Conservation (phyloP, 1,140 invertebrate species). For the Drosophila pseudoobscura region DNA sequence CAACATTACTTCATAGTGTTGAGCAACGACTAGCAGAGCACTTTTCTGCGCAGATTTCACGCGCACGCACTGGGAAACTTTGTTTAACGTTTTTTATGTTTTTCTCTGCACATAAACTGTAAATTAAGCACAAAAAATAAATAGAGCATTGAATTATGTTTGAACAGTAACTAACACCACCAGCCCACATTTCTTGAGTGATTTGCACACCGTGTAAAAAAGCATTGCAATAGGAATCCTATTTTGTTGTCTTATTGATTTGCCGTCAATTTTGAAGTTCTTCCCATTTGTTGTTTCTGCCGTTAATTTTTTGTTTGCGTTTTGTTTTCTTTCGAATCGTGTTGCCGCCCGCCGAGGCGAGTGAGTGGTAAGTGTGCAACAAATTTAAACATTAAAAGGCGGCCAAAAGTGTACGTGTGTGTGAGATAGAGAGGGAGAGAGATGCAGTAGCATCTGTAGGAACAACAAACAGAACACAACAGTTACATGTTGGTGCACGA, state of each 20-base stretch:
- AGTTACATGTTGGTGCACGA: too few species aligned
- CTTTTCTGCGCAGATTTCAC: constrained; percentile 39
- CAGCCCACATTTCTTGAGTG: constrained; percentile 5
- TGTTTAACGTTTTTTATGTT: constrained; percentile 61
- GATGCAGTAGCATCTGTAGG: too few species aligned
- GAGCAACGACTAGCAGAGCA: constrained; percentile 10
- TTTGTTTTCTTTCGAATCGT: constrained; percentile 3
- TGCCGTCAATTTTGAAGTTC: constrained; percentile 36
- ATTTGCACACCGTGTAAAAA: constrained; percentile 2
- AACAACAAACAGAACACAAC: too few species aligned
- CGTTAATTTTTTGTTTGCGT: constrained; percentile 15
- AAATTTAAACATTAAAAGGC: constrained; percentile 18
- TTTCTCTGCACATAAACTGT: constrained; percentile 51
- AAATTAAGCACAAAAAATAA: constrained; percentile 48
- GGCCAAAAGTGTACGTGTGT: too few species aligned
- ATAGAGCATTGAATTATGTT: constrained; percentile 23
- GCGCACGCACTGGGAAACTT: constrained; percentile 38
- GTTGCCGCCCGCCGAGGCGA: constrained; percentile 6
- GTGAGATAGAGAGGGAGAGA: too few species aligned
- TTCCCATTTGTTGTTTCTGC: constrained; percentile 1
- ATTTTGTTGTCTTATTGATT: constrained; percentile 54
- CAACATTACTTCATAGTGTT: constrained; percentile 26
- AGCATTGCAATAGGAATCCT: constrained; percentile 28
- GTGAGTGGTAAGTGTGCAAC: constrained; percentile 12
- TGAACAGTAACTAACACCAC: constrained; percentile 8